phyloP scores from a whole-genome alignment of 2,113 vertebrate genomes.

The Megaceryle torquata region DNA sequence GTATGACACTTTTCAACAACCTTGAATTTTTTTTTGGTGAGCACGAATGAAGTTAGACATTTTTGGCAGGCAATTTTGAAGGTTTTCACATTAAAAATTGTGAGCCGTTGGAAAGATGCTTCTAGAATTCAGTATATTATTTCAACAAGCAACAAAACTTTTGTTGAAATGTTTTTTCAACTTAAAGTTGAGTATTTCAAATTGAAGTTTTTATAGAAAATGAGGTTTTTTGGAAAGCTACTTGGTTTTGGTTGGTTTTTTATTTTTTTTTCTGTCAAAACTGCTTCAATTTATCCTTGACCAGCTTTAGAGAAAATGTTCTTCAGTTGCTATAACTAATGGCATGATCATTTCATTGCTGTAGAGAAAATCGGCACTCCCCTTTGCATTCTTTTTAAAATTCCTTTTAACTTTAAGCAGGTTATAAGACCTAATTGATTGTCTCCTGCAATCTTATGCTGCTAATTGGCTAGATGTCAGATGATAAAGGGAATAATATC shows the following conservation, averaged over 20 bases:
- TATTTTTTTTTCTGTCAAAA: neutral
- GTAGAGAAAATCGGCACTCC: neutral
- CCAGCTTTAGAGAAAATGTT: neutral
- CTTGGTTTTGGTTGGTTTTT: too few relatives aligned
- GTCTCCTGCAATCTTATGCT: slow-evolving; percentile 14
- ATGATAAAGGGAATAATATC: neutral
- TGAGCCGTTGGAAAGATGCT: neutral
- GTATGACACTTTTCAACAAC: neutral
- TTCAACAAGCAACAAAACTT: neutral
- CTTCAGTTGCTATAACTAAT: neutral
- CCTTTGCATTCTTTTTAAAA: neutral
- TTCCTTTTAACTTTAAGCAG: slow-evolving; percentile 22
- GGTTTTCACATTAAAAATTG: neutral
- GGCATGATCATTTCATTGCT: neutral
- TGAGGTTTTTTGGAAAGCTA: neutral
- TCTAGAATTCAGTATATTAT: neutral
- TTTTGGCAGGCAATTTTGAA: neutral
- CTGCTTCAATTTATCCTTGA: neutral
- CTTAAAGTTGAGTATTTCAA: neutral
- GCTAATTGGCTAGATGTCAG: slow-evolving; percentile 43
- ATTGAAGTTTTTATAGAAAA: neutral
- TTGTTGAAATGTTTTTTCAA: neutral
- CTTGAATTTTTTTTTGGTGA: neutral
- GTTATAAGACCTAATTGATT: slow-evolving; percentile 21
- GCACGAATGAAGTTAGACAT: neutral